Conservation (phyloP, 2,888 invertebrate genomes). For the Pachliopta kotzebuea region DNA sequence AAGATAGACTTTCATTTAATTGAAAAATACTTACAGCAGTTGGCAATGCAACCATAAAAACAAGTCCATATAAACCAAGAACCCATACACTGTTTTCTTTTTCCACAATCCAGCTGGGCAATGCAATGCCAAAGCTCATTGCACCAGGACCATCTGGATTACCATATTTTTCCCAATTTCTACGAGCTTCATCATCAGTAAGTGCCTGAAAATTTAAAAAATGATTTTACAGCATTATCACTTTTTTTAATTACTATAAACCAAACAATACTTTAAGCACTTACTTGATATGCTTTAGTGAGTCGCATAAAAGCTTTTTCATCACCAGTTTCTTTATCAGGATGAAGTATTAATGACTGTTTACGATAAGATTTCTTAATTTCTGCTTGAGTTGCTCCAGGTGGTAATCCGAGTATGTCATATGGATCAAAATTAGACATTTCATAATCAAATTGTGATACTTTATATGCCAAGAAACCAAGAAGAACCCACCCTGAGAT, state of each 20-base stretch:
- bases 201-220: conserved; percentile 82
- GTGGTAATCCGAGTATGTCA: conserved; percentile 94
- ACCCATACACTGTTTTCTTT: conserved; percentile 99
- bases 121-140: conserved; percentile 99
- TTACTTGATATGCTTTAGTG: conserved; percentile 94
- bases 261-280: conserved; percentile 27
- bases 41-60: conserved; percentile 98
- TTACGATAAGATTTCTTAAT: conserved; percentile 98
- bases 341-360: conserved; percentile 96
- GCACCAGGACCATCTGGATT: conserved; percentile 99
- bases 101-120: conserved; percentile 99
- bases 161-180: conserved; percentile 99
- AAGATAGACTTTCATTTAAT: background rate
- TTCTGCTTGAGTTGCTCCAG: conserved; percentile 91
- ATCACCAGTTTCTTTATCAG: conserved; percentile 98
- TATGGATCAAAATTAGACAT: conserved; percentile 99
- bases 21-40: conserved; percentile 82
- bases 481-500: conserved; percentile 91
- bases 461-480: conserved; percentile 91
- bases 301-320: conserved; percentile 98
- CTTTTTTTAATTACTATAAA: background rate
- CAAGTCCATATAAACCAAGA: conserved; percentile 94
- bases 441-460: conserved; percentile 98
- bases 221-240: background rate
- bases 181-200: conserved; percentile 97